These are phyloP conservation scores for Amblyopsis rosae DNA, from an alignment of 2,113 vertebrate genomes.

Conservation along the genomic window DNA sequence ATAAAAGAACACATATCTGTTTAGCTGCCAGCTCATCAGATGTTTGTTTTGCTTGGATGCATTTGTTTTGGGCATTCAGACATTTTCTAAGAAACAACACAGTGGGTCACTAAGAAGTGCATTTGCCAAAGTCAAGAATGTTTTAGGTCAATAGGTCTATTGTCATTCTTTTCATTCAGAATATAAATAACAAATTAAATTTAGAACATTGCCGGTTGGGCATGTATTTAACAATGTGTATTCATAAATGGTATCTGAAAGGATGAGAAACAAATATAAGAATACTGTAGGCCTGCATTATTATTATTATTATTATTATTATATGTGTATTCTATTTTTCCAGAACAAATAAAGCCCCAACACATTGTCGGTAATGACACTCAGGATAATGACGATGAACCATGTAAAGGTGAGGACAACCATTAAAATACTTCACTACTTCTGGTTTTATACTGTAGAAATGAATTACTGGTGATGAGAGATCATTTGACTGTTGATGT, in stretches of 20 bases:
- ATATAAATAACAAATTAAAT: constrained; percentile 25
- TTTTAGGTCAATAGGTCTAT: constrained; percentile 14
- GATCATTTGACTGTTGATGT: no score
- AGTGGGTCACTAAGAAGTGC: background rate
- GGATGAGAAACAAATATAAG: no score
- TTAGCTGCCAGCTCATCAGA: constrained; percentile 20
- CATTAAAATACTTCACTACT: background rate
- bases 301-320: no score
- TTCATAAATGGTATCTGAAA: no score
- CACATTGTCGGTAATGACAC: constrained; percentile 90
- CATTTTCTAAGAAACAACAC: constrained; percentile 3
- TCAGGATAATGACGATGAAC: constrained; percentile 89
- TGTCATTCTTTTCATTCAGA: constrained; percentile 15
- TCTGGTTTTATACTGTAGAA: no score
- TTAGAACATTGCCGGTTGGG: background rate
- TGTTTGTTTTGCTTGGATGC: constrained; percentile 30
- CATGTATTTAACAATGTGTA: background rate
- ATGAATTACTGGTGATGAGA: no score
- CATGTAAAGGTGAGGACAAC: constrained; percentile 84
- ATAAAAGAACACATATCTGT: constrained; percentile 17
- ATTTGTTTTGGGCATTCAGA: constrained; percentile 29
- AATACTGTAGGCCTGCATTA: no score
- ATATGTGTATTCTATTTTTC: constrained; percentile 16
- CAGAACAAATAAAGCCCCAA: constrained; percentile 91
- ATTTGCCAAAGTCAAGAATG: constrained; percentile 37